Evolutionary conservation across 2,797 vertebrate genomes (phyloP).

Genomic region (Astyanax mexicanus): DNA sequence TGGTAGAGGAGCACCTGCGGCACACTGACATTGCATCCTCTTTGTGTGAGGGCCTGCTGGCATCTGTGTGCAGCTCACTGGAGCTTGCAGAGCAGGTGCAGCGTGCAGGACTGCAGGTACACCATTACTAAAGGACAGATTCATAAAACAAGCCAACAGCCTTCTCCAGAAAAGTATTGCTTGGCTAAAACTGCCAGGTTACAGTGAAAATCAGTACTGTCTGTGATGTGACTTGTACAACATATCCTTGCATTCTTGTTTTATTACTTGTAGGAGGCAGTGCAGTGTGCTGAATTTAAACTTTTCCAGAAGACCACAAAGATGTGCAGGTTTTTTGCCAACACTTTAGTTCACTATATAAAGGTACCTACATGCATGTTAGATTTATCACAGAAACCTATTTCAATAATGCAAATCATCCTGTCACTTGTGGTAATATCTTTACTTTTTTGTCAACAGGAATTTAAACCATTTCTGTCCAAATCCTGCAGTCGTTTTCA

Average conservation of each 20-base stretch:
- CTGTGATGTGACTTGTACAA: too few relatives aligned
- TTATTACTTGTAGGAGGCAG: conserved; percentile 75
- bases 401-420: too few relatives aligned
- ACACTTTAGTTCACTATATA: conserved; percentile 92
- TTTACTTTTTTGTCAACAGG: conserved; percentile 72
- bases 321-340: conserved; percentile 93
- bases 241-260: conserved; percentile 31
- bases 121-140: background rate
- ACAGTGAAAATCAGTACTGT: too few relatives aligned
- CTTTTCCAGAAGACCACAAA: conserved; percentile 93
- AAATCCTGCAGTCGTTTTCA: conserved; percentile 82
- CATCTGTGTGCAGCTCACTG: conserved; percentile 83
- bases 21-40: conserved; percentile 83
- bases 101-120: conserved; percentile 80
- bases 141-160: background rate
- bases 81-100: conserved; percentile 88
- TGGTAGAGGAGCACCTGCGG: conserved; percentile 86
- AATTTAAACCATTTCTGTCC: conserved; percentile 87
- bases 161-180: background rate
- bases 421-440: background rate
- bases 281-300: conserved; percentile 81
- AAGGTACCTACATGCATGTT: conserved; percentile 81
- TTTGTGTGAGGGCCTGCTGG: conserved; percentile 86
- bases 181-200: too few relatives aligned
- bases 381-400: background rate